Evolutionary conservation across 1,140 invertebrate genomes (phyloP).

Genomic region (Telenomus remus): DNA sequence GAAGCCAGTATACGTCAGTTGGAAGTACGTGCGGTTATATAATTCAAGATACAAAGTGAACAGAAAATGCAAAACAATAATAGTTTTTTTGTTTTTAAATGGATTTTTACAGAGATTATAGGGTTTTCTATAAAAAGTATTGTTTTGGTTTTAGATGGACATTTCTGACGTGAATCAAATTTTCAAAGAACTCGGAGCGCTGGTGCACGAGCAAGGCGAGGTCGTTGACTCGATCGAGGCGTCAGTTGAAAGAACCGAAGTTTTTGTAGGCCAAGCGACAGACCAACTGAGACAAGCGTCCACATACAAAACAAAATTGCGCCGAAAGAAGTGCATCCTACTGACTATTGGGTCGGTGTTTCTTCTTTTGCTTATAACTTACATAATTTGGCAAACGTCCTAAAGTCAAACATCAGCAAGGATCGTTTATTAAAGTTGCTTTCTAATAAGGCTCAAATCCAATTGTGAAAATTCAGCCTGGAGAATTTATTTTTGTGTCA

Average conservation of each 20-base stretch:
- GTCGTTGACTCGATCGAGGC: slow-evolving; percentile 98
- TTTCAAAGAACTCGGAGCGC: slow-evolving; percentile 96
- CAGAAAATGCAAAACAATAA: too few species aligned
- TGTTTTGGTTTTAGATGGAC: slow-evolving; percentile 82
- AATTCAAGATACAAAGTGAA: too few species aligned
- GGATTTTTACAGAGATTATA: too few species aligned
- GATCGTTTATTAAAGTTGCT: background rate
- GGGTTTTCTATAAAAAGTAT: too few species aligned
- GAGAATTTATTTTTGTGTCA: slow-evolving; percentile 41
- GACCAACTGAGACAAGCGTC: slow-evolving; percentile 88
- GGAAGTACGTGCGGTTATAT: slow-evolving; percentile 80
- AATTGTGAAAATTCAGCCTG: slow-evolving; percentile 22
- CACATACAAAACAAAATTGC: slow-evolving; percentile 89
- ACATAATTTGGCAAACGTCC: slow-evolving; percentile 77
- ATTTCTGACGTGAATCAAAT: slow-evolving; percentile 98
- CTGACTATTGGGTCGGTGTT: slow-evolving; percentile 80
- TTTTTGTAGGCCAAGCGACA: slow-evolving; percentile 88
- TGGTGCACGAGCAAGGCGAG: slow-evolving; percentile 98
- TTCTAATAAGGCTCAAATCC: slow-evolving; percentile 17
- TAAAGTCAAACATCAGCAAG: slow-evolving; percentile 19
- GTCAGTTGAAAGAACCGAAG: slow-evolving; percentile 92
- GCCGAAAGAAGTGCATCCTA: slow-evolving; percentile 90
- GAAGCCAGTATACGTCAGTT: slow-evolving; percentile 92
- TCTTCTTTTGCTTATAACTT: slow-evolving; percentile 83
- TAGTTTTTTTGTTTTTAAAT: too few species aligned